Evolutionary conservation across 2,113 vertebrate species (phyloP).

Genomic region (Myiozetetes cayanensis): DNA sequence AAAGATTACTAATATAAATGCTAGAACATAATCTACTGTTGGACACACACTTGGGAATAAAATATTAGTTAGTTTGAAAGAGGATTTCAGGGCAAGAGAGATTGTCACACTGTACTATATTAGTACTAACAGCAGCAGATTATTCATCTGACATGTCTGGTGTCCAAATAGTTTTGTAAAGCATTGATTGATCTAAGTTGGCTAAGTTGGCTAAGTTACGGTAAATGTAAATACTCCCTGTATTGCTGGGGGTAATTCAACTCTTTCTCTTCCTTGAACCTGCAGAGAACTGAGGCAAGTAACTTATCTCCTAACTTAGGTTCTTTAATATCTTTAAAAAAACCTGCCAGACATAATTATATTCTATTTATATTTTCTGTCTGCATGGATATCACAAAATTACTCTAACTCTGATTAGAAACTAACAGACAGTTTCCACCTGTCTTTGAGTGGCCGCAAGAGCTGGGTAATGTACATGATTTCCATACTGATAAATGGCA

Average conservation of each 20-base stretch:
- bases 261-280: neutral
- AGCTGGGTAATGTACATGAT: neutral
- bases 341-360: neutral
- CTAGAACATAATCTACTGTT: neutral
- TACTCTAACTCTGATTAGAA: neutral
- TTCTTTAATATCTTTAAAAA: neutral
- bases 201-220: neutral
- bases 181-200: neutral
- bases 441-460: neutral
- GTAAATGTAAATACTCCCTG: neutral
- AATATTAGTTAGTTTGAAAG: neutral
- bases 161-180: neutral
- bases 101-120: neutral
- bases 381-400: neutral
- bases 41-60: neutral
- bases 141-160: rapidly evolving
- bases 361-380: neutral
- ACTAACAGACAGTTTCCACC: neutral
- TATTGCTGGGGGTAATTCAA: neutral
- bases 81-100: neutral
- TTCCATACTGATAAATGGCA: neutral
- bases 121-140: neutral
- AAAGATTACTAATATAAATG: neutral
- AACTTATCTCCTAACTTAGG: neutral
- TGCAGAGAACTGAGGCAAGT: rapidly evolving